Evolutionary conservation across 1,140 invertebrate species (phyloP).

Genomic region (Cydia pomonella): DNA sequence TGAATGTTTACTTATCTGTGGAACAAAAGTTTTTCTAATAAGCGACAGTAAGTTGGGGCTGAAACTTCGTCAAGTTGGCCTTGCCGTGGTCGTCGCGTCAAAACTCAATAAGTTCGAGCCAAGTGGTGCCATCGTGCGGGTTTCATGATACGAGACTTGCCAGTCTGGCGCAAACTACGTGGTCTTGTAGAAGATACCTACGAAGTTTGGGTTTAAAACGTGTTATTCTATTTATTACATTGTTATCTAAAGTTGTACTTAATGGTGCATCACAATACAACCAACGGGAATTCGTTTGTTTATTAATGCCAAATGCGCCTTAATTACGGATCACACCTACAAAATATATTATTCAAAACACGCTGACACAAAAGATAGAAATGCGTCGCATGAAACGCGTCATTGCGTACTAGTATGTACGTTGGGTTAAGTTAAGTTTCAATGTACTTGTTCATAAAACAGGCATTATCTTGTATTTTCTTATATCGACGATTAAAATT

Average conservation of each 20-base stretch:
- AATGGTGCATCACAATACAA: too few species aligned
- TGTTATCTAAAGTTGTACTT: neutral
- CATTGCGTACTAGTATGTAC: too few species aligned
- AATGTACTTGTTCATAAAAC: too few species aligned
- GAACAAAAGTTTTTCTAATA: slow-evolving; percentile 51
- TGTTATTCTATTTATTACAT: neutral
- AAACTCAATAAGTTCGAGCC: slow-evolving; percentile 50
- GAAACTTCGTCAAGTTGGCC: slow-evolving; percentile 47
- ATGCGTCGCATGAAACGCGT: too few species aligned
- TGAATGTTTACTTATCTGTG: slow-evolving; percentile 7
- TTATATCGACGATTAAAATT: too few species aligned
- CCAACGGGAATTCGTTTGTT: too few species aligned
- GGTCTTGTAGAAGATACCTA: neutral
- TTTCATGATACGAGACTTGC: slow-evolving; percentile 29
- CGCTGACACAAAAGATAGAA: too few species aligned
- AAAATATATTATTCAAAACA: too few species aligned
- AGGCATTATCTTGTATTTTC: too few species aligned
- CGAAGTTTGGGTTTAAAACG: neutral
- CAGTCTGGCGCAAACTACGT: slow-evolving; percentile 14
- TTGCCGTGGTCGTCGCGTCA: slow-evolving; percentile 47
- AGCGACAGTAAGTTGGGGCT: slow-evolving; percentile 44
- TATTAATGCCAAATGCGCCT: too few species aligned
- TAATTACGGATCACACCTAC: too few species aligned
- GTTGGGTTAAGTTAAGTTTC: too few species aligned
- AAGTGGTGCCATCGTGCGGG: slow-evolving; percentile 39